Percentiles rank a stretch among this genome's conserved stretches.
phyloP scores from a whole-genome alignment of 2,797 vertebrate genomes.

The Intellagama lesueurii region DNA sequence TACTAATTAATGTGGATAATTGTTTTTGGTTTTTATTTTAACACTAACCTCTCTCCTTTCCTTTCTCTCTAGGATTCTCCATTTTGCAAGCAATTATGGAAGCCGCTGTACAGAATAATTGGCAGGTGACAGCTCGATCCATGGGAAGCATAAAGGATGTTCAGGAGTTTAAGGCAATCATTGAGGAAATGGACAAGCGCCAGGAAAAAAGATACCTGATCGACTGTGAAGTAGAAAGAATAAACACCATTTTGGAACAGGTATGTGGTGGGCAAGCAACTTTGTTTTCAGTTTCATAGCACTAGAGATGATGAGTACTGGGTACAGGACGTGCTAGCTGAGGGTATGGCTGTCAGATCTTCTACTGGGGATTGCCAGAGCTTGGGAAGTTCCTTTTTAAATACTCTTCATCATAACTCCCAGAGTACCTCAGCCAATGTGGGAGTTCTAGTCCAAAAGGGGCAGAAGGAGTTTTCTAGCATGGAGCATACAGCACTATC shows the following conservation, averaged over 20 bases:
- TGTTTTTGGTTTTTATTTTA: too few relatives aligned
- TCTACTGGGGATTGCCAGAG: too few relatives aligned
- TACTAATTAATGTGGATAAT: conserved; percentile 7
- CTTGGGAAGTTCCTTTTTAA: too few relatives aligned
- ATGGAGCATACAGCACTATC: too few relatives aligned
- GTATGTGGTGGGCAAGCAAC: conserved; percentile 71
- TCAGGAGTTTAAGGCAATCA: conserved; percentile 96
- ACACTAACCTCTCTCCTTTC: conserved; percentile 29
- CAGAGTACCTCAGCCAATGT: too few relatives aligned
- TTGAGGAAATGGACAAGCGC: conserved; percentile 98
- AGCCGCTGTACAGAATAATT: conserved; percentile 97
- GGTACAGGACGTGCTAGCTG: too few relatives aligned
- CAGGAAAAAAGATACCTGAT: conserved; percentile 98
- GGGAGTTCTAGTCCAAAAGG: too few relatives aligned
- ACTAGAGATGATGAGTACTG: neutral
- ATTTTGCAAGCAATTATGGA: conserved; percentile 99
- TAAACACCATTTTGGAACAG: conserved; percentile 98
- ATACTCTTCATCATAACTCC: too few relatives aligned
- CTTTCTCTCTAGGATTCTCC: conserved; percentile 88
- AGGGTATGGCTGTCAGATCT: too few relatives aligned
- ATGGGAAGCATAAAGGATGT: conserved; percentile 95
- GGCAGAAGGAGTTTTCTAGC: too few relatives aligned
- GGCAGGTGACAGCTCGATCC: conserved; percentile 98
- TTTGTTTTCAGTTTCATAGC: conserved; percentile 3
- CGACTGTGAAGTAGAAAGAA: conserved; percentile 96